Evolutionary conservation across 2,888 invertebrate genomes (phyloP).

Genomic region (Calameuta pallipes): DNA sequence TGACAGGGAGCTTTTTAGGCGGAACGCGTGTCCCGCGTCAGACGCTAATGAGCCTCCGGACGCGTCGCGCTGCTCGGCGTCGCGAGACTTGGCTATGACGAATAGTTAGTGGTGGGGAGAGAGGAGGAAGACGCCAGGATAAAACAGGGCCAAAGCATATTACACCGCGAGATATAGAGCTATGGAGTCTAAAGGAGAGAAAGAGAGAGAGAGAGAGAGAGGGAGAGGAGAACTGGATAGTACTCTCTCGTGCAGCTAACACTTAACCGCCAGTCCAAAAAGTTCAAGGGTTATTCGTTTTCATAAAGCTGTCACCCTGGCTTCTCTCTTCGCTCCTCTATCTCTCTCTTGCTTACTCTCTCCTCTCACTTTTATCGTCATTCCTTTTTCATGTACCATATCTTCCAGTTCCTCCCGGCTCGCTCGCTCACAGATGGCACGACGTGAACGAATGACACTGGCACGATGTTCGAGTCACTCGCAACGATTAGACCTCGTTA

Average conservation of each 20-base stretch:
- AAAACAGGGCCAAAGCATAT: neutral
- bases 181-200: neutral
- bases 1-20: slow-evolving; percentile 38
- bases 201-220: too few species aligned
- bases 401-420: neutral
- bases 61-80: slow-evolving; percentile 17
- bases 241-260: neutral
- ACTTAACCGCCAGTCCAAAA: neutral
- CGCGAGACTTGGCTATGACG: slow-evolving; percentile 36
- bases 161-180: neutral
- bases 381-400: too few species aligned
- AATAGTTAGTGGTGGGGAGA: slow-evolving; percentile 31
- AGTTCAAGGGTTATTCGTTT: slow-evolving; percentile 22
- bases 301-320: slow-evolving; percentile 14
- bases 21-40: slow-evolving; percentile 47
- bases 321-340: slow-evolving; percentile 3
- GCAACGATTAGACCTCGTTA: slow-evolving; percentile 1
- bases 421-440: too few species aligned
- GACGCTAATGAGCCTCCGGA: slow-evolving; percentile 52
- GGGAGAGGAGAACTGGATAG: neutral
- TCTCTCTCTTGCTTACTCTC: neutral
- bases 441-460: too few species aligned
- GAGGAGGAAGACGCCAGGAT: neutral
- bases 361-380: too few species aligned
- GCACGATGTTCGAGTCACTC: too few species aligned